A percentile compares a stretch with the other conserved stretches of the same genome.
Evolutionary conservation across 2,797 vertebrate genomes (phyloP).

Genomic region (Nyctibius grandis): DNA sequence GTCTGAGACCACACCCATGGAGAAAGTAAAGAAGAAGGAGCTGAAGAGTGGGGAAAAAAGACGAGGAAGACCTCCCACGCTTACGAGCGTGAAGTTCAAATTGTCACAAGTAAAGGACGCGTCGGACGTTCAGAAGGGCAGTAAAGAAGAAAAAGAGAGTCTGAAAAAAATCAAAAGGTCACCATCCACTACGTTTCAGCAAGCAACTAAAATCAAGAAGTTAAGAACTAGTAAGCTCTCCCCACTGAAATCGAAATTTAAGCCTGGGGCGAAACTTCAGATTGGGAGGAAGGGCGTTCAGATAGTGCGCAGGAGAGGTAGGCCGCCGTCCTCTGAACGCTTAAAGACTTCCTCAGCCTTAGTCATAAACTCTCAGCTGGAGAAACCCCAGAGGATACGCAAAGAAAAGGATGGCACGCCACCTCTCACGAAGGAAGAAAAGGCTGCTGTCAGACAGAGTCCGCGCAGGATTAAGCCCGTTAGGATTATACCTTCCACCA

Average conservation of each 20-base stretch:
- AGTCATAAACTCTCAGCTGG: constrained; percentile 78
- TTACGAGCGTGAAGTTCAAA: constrained; percentile 76
- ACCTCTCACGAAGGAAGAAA: constrained; percentile 70
- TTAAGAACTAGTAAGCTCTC: constrained; percentile 88
- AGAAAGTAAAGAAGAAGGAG: constrained; percentile 89
- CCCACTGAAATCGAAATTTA: constrained; percentile 92
- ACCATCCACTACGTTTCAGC: constrained; percentile 82
- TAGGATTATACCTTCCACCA: constrained; percentile 91
- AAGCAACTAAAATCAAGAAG: constrained; percentile 91
- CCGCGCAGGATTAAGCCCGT: constrained; percentile 93
- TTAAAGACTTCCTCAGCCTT: constrained; percentile 83
- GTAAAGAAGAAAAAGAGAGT: constrained; percentile 80
- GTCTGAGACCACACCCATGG: constrained; percentile 80
- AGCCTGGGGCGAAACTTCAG: constrained; percentile 79
- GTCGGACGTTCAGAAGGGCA: constrained; percentile 73
- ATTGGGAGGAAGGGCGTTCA: constrained; percentile 83
- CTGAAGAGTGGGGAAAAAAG: constrained; percentile 89
- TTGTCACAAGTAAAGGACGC: constrained; percentile 78
- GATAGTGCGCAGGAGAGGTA: constrained; percentile 86
- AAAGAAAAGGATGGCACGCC: constrained; percentile 78
- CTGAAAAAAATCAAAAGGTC: constrained; percentile 84
- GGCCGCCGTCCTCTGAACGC: constrained; percentile 91
- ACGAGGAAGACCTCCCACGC: constrained; percentile 89
- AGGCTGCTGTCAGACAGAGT: constrained; percentile 87
- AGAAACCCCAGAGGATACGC: constrained; percentile 83